Evolutionary conservation across 2,797 vertebrate genomes (phyloP), one percentile per base, ranked within the genome.

Genomic region (Acanthurus tractus): DNA sequence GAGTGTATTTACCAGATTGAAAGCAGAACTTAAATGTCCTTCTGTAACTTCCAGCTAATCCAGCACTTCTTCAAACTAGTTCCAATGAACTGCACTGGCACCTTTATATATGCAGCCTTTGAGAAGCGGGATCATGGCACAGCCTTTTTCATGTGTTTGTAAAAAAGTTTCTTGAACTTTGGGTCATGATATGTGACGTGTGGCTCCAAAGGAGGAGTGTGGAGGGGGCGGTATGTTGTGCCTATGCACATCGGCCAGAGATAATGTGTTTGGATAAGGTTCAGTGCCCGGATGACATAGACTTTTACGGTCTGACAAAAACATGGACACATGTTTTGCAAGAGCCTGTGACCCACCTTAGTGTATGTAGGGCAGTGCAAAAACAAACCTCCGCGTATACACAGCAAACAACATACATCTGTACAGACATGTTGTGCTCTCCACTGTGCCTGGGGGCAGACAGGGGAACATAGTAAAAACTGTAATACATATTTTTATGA

Each of bases 241-340:
- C 61, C 49, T 8, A 59, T 48, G 50, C 79, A 83, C 54, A 75
- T 89, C 72, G 69, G 42, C 46, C 61, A 75, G 38, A 73, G 81
- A 88, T 86, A 85, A 78, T 61, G 52, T 59, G 54, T 58, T 55
- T 64, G 42, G n/a, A 18, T 36, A 67, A 13, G 50, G 90, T 88
- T 92, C 81, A 90, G 1, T 66, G 76, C 13, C 71, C 54, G 0
- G 6, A 25, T 80, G 65, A 63, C 65, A 68, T 3, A 50, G 38
- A 63, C 14, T 67, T 81, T 69, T 65, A 84, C 63, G 45, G 82
- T 4, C 48, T 8, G 1, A 77, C 64, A 86, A 85, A 73, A 90
- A 84, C 81, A 85, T 18, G 65, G 63, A 72, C 83, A 75, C 6
- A 20, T 80, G 79, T 92, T 90, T 85, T 78, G 82, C 59, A 89